Percentiles rank a stretch among this genome's conserved stretches.
Evolutionary conservation across 2,797 vertebrate species (phyloP).

Genomic region (Sebastolobus altivelis): DNA sequence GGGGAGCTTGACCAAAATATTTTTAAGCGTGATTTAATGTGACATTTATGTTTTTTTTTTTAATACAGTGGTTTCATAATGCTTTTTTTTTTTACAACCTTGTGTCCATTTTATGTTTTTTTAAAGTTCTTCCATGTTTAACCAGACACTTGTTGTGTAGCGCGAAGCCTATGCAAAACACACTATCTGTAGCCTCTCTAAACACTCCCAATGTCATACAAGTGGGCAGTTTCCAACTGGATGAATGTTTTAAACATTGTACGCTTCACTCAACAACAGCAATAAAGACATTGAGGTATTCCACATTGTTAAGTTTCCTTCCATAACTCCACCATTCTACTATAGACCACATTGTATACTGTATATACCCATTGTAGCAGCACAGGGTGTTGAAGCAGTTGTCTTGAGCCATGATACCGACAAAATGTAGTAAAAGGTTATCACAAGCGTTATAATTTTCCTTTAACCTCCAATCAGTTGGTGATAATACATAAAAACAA

Average conservation of each 20-base stretch:
- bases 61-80: slow-evolving; percentile 69
- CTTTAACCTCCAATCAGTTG: background rate
- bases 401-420: background rate
- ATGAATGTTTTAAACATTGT: slow-evolving; percentile 87
- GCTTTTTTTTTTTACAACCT: slow-evolving; percentile 54
- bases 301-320: slow-evolving; percentile 54
- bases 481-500: background rate
- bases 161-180: slow-evolving; percentile 83
- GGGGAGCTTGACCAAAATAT: slow-evolving; percentile 79
- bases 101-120: slow-evolving; percentile 67
- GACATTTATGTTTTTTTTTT: slow-evolving; percentile 71
- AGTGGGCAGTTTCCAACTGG: slow-evolving; percentile 87
- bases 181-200: slow-evolving; percentile 86
- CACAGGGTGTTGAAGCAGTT: background rate
- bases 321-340: background rate
- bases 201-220: slow-evolving; percentile 86
- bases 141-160: slow-evolving; percentile 82
- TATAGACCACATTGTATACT: background rate
- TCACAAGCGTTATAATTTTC: background rate
- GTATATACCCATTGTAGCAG: background rate
- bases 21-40: slow-evolving; percentile 74
- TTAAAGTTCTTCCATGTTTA: slow-evolving; percentile 70
- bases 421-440: background rate
- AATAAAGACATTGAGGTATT: slow-evolving; percentile 94
- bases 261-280: slow-evolving; percentile 92